Base-by-base conservation (phyloP, 2,113 vertebrate species). In the Ciconia stormi region DNA sequence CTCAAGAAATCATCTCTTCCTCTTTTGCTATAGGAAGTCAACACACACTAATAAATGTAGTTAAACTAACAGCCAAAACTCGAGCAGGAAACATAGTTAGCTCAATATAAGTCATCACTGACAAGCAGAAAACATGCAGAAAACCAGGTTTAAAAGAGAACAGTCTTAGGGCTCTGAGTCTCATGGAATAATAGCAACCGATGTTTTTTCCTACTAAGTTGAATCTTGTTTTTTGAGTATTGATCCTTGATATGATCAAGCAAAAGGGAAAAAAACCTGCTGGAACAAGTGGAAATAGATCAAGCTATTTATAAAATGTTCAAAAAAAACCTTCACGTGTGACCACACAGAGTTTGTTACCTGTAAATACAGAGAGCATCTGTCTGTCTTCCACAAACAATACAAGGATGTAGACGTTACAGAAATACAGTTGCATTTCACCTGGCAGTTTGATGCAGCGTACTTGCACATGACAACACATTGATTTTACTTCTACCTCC, bases 401-500 rank as follows among this genome's bases (percentile, higher is more conserved):
- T 85, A 96, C 87, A 82, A 86, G 96, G 97, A 98, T 98, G 98
- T 90, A 98, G 98, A 98, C 62, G 32, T 98, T 98, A 98, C 98
- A 98, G 98, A 98, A 98, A 98, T 97, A 98, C 97, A 98, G 98
- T 98, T 98, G 98, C 98, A 98, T 97, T 98, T 98, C 99, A 98
- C 98, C 98, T 98, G 98, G 98, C 98, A 98, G 98, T 98, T 98
- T 99, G 99, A 99, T 98, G 98, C 98, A 97, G 97, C 95, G 97
- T 93, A 98, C 98, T 98, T 96, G 97, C 99, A 99, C 99, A 99
- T 99, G 99, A 99, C 99, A 99, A 99, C 98, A 98, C 99, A 99
- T 99, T 98, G 99, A 99, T 99, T 99, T 99, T 98, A 98, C 99
- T 99, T 99, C 99, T 98, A 98, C 98, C 98, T 98, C 98, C 98